Conservation (phyloP, 2,113 vertebrate species). For the Hippoglossus stenolepis region DNA sequence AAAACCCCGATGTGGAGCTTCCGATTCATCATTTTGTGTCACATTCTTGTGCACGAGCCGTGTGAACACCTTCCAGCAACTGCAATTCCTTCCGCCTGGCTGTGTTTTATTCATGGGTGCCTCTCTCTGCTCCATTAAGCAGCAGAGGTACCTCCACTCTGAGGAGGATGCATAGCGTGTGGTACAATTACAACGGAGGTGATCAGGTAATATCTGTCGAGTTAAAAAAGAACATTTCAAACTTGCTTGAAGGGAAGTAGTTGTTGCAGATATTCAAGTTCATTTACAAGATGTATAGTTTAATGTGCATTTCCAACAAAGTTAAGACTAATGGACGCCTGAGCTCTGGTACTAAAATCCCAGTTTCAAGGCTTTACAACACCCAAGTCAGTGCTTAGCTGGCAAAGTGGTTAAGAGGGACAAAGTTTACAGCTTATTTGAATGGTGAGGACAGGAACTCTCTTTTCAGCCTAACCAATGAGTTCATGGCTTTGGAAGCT, state of each 20-base stretch:
- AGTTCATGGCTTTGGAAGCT: too few species aligned
- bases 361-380: too few species aligned
- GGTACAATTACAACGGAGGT: constrained; percentile 31
- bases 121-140: constrained; percentile 66
- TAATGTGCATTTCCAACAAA: too few species aligned
- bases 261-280: neutral
- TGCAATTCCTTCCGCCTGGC: constrained; percentile 63
- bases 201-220: constrained; percentile 6
- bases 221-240: neutral
- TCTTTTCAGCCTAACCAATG: too few species aligned
- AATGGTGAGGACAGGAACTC: too few species aligned
- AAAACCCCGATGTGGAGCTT: constrained; percentile 24
- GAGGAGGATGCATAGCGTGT: constrained; percentile 36
- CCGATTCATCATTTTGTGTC: constrained; percentile 63
- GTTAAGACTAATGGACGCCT: too few species aligned
- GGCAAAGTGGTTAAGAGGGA: too few species aligned
- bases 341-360: too few species aligned
- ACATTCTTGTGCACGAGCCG: constrained; percentile 64
- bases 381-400: too few species aligned
- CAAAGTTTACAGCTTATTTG: too few species aligned
- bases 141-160: constrained; percentile 36
- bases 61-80: constrained; percentile 69
- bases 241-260: neutral
- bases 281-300: neutral
- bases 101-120: constrained; percentile 71